A percentile compares a stretch with the other conserved stretches of the same genome.
Evolutionary conservation across 2,888 invertebrate genomes (phyloP).

Genomic region (Mactromeris polynyma): DNA sequence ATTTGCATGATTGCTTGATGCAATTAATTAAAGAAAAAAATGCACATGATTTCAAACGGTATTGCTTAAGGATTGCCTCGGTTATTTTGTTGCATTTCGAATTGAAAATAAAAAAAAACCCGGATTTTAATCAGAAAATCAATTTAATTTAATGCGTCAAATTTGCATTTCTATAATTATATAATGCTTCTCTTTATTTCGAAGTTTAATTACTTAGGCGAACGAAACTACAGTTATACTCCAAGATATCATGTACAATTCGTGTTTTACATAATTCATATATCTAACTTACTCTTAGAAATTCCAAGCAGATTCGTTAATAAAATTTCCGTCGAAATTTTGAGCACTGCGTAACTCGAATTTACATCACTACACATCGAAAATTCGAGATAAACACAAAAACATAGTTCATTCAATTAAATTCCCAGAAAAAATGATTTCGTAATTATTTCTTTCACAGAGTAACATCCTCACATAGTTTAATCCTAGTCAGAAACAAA

Average conservation of each 20-base stretch:
- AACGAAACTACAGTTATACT: no score
- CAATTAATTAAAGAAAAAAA: slow-evolving; percentile 1
- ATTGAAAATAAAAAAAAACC: background rate
- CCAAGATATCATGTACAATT: no score
- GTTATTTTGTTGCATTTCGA: background rate
- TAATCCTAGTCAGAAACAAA: background rate
- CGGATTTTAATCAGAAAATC: no score
- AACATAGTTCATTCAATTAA: background rate
- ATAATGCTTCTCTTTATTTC: no score
- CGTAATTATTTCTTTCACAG: background rate
- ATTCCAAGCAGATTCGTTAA: background rate
- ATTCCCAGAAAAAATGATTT: background rate
- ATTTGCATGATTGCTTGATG: background rate
- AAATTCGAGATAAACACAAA: background rate
- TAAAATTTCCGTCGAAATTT: background rate
- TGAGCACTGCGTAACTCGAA: background rate
- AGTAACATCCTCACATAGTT: background rate
- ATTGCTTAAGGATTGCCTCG: background rate
- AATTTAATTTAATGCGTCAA: no score
- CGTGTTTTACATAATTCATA: background rate
- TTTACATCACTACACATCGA: background rate
- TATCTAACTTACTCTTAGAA: background rate
- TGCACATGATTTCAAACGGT: background rate
- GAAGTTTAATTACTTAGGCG: no score
- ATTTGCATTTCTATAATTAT: no score